phyloP scores from a whole-genome alignment of 2,888 invertebrate species.

The Tenthredo livida region DNA sequence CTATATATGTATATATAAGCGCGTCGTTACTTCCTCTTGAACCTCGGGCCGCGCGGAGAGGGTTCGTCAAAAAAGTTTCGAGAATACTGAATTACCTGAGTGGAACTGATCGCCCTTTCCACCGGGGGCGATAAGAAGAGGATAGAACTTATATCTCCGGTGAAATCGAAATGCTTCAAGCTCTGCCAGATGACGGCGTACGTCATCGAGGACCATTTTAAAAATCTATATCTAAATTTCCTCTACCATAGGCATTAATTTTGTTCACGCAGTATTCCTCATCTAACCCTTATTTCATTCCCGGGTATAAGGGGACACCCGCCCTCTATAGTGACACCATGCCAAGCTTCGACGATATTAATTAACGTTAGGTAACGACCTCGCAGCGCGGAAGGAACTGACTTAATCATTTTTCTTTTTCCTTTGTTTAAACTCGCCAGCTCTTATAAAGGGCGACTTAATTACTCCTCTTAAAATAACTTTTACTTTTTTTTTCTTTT shows the following conservation, averaged over 20 bases:
- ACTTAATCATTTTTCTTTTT: slow-evolving; percentile 46
- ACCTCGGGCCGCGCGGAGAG: not conserved
- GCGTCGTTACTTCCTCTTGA: slow-evolving; percentile 9
- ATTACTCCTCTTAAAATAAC: slow-evolving; percentile 39
- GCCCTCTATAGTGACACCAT: slow-evolving; percentile 31
- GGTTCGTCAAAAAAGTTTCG: slow-evolving; percentile 35
- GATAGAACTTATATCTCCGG: slow-evolving; percentile 33
- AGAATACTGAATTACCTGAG: slow-evolving; percentile 38
- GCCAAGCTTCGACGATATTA: slow-evolving; percentile 43
- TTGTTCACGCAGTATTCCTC: not conserved
- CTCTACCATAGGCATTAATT: not conserved
- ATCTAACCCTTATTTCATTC: not conserved
- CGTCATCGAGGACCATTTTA: slow-evolving; percentile 30
- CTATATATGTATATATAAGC: not conserved
- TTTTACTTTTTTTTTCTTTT: not conserved
- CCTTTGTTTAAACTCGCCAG: slow-evolving; percentile 26
- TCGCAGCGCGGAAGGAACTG: slow-evolving; percentile 33
- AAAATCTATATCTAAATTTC: not conserved
- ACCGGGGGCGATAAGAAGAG: slow-evolving; percentile 43
- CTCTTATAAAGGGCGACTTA: slow-evolving; percentile 15
- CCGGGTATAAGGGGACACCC: not conserved
- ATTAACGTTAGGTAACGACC: slow-evolving; percentile 42
- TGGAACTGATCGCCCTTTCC: slow-evolving; percentile 46
- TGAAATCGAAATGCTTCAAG: slow-evolving; percentile 42
- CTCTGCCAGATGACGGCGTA: slow-evolving; percentile 39